A percentile compares a stretch with the other conserved stretches of the same genome.
Evolutionary conservation across 2,113 vertebrate genomes (phyloP).

Genomic region (Sebastes fasciatus): DNA sequence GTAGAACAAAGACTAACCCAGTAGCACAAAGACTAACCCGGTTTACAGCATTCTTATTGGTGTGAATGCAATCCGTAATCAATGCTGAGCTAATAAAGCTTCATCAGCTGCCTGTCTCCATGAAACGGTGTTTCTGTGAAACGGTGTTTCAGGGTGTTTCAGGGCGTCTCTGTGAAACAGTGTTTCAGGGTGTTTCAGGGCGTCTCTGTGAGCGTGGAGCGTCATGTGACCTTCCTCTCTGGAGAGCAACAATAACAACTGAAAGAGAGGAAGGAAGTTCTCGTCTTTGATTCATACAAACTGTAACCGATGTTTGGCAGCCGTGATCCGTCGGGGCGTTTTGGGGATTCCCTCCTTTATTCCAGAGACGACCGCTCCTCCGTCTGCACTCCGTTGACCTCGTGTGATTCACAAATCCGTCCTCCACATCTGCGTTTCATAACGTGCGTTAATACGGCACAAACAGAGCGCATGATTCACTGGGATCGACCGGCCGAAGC

Average conservation of each 20-base stretch:
- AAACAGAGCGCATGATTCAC: slow-evolving; percentile 24
- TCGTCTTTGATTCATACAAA: background rate
- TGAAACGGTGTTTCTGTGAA: too few relatives aligned
- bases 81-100: too few relatives aligned
- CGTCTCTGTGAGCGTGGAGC: background rate
- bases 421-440: slow-evolving; percentile 47
- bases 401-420: too few relatives aligned
- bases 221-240: too few relatives aligned
- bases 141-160: background rate
- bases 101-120: too few relatives aligned
- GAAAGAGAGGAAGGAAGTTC: background rate
- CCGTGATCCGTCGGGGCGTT: background rate
- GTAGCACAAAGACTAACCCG: too few relatives aligned
- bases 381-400: too few relatives aligned
- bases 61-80: too few relatives aligned
- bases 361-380: slow-evolving; percentile 12
- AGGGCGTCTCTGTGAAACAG: too few relatives aligned
- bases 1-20: too few relatives aligned
- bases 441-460: background rate
- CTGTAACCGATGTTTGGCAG: background rate
- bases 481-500: background rate
- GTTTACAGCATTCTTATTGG: too few relatives aligned
- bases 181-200: background rate
- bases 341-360: slow-evolving; percentile 33
- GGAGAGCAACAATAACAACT: too few relatives aligned